Evolutionary conservation across 2,113 vertebrate genomes (phyloP).

Genomic region (Dipodomys ordii): DNA sequence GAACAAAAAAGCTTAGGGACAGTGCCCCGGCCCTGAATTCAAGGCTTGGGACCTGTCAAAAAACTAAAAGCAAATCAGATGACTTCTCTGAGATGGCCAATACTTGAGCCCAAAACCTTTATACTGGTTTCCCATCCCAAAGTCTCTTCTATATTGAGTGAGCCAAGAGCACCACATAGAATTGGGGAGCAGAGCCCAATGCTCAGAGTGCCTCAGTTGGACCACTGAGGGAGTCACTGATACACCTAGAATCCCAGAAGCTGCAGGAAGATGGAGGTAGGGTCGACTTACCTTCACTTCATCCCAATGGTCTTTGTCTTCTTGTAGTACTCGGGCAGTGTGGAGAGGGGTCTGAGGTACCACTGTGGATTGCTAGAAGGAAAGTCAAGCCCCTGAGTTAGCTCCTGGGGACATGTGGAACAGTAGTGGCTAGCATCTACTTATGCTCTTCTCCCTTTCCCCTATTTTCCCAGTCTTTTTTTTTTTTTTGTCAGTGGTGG

Average conservation of each 20-base stretch:
- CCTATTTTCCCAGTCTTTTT: no score
- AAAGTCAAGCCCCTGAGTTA: constrained; percentile 10
- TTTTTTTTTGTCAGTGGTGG: no score
- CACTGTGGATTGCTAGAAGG: constrained; percentile 93
- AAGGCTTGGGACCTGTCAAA: no score
- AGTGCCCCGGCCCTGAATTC: no score
- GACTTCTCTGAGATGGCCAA: background rate
- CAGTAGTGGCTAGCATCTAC: background rate
- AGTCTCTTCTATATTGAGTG: background rate
- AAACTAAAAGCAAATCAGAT: no score
- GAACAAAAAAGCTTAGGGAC: no score
- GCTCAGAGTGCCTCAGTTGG: background rate
- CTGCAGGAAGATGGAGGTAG: background rate
- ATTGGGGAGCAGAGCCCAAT: background rate
- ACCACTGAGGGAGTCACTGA: background rate
- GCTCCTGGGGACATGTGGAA: background rate
- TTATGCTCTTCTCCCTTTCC: background rate
- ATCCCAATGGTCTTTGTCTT: constrained; percentile 98
- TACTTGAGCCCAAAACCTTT: background rate
- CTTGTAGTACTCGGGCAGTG: constrained; percentile 95
- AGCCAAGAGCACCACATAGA: background rate
- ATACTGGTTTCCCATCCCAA: background rate
- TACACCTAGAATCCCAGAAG: background rate
- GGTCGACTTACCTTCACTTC: constrained; percentile 95
- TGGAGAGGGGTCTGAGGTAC: constrained; percentile 97